These are phyloP conservation scores for Leucophora obtusa DNA, from an alignment of 2,888 invertebrate genomes.

Conservation along the genomic window DNA sequence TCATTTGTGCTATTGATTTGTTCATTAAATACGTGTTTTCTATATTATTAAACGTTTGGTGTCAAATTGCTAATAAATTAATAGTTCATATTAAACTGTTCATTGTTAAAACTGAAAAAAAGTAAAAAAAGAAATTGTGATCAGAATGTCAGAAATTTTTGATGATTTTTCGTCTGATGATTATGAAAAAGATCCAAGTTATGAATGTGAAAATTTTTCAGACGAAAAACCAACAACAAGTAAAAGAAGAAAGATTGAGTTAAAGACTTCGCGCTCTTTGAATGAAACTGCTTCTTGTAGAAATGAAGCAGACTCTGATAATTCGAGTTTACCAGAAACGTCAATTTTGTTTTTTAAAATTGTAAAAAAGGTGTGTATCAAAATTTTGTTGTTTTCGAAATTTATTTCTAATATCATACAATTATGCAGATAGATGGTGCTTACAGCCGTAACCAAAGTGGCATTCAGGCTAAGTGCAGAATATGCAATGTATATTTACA, in stretches of 20 bases:
- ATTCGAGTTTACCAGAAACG: neutral
- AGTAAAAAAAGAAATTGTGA: too few species aligned
- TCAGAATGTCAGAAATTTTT: too few species aligned
- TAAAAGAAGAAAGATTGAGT: conserved; percentile 23
- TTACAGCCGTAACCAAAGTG: conserved; percentile 4
- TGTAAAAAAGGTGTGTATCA: too few species aligned
- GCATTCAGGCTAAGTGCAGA: conserved; percentile 8
- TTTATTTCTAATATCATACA: too few species aligned
- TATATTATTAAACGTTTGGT: too few species aligned
- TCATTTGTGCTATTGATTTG: too few species aligned
- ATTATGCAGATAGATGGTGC: neutral
- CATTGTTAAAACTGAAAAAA: too few species aligned
- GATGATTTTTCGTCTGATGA: conserved; percentile 22
- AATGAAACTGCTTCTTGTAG: conserved; percentile 9
- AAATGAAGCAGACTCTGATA: conserved; percentile 21
- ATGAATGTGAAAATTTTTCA: conserved; percentile 20
- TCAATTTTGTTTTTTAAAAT: conserved; percentile 7
- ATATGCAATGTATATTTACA: conserved; percentile 9
- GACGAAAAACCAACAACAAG: conserved; percentile 24
- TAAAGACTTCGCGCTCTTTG: conserved; percentile 17
- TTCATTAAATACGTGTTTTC: too few species aligned
- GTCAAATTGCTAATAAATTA: too few species aligned
- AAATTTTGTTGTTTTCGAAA: conserved; percentile 18
- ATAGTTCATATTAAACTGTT: too few species aligned
- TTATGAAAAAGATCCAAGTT: conserved; percentile 23